These are phyloP conservation scores for Petrolisthes cinctipes DNA, from an alignment of 2,888 invertebrate species.

Conservation along the genomic window DNA sequence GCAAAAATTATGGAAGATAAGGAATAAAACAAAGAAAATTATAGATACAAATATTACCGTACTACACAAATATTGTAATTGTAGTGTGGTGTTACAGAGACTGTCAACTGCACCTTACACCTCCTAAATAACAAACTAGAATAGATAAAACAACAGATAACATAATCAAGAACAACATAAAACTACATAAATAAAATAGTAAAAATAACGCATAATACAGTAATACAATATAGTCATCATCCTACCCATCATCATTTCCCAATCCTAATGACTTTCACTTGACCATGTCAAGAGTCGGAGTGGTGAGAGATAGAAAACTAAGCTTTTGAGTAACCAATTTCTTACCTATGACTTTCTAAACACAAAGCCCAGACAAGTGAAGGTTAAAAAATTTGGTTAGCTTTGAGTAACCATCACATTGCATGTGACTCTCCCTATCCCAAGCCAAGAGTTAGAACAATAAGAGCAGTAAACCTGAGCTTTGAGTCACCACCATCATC, in stretches of 20 bases:
- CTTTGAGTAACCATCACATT: background rate
- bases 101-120: background rate
- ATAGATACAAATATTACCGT: background rate
- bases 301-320: too few relatives aligned
- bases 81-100: background rate
- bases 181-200: background rate
- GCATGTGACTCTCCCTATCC: background rate
- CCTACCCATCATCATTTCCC: too few relatives aligned
- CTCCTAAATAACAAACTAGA: background rate
- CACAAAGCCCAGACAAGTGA: background rate
- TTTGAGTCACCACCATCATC: background rate
- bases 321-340: too few relatives aligned
- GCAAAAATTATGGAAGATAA: constrained; percentile 67
- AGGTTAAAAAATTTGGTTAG: background rate
- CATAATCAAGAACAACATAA: background rate
- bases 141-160: background rate
- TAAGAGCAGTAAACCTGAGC: background rate
- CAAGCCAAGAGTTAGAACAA: background rate
- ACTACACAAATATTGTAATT: background rate
- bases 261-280: too few relatives aligned
- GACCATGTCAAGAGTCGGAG: too few relatives aligned
- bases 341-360: too few relatives aligned
- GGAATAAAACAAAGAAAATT: background rate
- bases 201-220: background rate
- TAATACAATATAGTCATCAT: background rate